These are phyloP conservation scores for Fringilla coelebs DNA, from an alignment of 2,797 vertebrate genomes.

Conservation along the genomic window DNA sequence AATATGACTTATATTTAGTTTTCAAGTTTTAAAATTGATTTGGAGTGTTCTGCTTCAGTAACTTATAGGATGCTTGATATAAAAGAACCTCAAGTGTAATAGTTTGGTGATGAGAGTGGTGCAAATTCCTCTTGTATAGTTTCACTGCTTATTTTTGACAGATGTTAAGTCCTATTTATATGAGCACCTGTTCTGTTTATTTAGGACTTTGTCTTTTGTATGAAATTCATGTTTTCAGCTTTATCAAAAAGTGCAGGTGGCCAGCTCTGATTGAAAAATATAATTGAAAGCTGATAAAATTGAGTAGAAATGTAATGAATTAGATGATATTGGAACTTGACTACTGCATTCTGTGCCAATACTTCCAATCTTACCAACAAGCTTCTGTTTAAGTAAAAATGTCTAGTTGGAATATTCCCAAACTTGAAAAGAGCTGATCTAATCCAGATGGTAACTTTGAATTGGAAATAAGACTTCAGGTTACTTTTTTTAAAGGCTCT, in stretches of 20 bases:
- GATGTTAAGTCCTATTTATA: neutral
- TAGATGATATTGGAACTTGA: neutral
- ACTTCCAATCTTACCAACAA: neutral
- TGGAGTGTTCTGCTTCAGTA: neutral
- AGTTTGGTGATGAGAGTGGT: neutral
- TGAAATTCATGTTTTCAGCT: neutral
- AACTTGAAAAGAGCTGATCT: neutral
- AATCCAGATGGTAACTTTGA: neutral
- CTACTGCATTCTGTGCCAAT: neutral
- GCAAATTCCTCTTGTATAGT: neutral
- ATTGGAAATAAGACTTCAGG: neutral
- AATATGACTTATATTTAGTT: neutral
- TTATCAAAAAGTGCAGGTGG: neutral
- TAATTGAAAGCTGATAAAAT: slow-evolving; percentile 11
- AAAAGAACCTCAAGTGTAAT: neutral
- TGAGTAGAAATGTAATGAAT: neutral
- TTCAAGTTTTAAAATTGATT: neutral
- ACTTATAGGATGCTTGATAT: neutral
- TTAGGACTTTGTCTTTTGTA: neutral
- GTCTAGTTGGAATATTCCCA: neutral
- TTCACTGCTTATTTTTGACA: neutral
- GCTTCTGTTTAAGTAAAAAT: neutral
- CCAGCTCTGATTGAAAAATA: neutral
- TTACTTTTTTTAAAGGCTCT: neutral
- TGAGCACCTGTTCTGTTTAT: neutral